Evolutionary conservation across 2,888 invertebrate genomes (phyloP).

Genomic region (Lucinisca nassula): DNA sequence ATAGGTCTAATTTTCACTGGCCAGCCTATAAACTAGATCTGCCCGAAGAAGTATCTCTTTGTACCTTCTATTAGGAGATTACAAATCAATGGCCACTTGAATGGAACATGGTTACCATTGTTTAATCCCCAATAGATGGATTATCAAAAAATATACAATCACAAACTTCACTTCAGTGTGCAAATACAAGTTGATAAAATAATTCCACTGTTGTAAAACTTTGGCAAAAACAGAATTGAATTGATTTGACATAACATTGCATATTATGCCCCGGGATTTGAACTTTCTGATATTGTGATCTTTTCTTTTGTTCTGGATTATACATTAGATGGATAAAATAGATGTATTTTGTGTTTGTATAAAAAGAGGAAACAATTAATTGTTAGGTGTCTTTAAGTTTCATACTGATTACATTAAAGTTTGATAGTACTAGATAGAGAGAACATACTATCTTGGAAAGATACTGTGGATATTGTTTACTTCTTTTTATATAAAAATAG

Average conservation of each 20-base stretch:
- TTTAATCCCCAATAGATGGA: constrained; percentile 27
- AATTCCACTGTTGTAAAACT: not conserved
- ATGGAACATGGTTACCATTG: constrained; percentile 54
- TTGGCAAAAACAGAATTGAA: not conserved
- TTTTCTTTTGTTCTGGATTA: too few species aligned
- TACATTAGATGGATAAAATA: too few species aligned
- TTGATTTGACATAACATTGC: not conserved
- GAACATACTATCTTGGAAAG: too few species aligned
- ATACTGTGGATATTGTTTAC: too few species aligned
- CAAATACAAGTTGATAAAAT: constrained; percentile 6
- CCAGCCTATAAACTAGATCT: not conserved
- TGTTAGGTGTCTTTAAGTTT: too few species aligned
- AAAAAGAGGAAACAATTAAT: too few species aligned
- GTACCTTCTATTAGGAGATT: not conserved
- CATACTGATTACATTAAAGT: too few species aligned
- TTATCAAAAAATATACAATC: constrained; percentile 30
- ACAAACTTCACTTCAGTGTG: not conserved
- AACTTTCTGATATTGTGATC: constrained; percentile 4
- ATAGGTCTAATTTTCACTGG: too few species aligned
- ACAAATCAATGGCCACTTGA: constrained; percentile 41
- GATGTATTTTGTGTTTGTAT: too few species aligned
- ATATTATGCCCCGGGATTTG: not conserved
- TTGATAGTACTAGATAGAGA: too few species aligned
- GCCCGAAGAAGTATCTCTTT: not conserved
- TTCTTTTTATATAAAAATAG: too few species aligned